Evolutionary conservation across 2,888 invertebrate genomes (phyloP), one percentile per base, ranked within the genome.

Genomic region (Xylota sylvarum): DNA sequence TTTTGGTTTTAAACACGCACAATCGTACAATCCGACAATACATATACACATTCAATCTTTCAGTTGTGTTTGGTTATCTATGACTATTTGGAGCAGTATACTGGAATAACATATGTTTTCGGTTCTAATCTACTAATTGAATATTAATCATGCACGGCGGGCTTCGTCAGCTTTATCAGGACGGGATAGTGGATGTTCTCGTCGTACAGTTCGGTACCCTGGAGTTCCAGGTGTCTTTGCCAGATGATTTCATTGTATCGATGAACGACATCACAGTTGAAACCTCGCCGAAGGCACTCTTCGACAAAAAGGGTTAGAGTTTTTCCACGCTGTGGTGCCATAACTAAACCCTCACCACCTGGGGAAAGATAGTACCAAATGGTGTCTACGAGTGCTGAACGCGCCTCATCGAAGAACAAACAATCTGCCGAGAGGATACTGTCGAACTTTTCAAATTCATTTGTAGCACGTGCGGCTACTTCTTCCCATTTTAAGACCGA

Each of bases 361-460:
- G 93, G 92, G 12, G 94, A 93, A 89, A 96, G 91, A 90, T 94
- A 94, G 84, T 94, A 93, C 94, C 94, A 94, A 88, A 96, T 94
- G 69, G 96, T 95, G 86, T 95, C 94, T 40, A 96, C 95, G 86
- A 96, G 93, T 88, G 95, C 95, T 32, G 94, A 92, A 55, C 96
- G 93, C 0, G 95, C 95, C 77, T 96, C 96, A 90, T 96, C 96
- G 90, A 96, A 96, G 93, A 96, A 96, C 79, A 96, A 91, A 90
- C 96, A 97, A 91, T 97, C 97, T 1, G 97, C 96, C 90, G 96
- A 96, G 9, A 97, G 93, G 64, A 97, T 94, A 60, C 95, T 93
- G 91, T 97, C 96, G 92, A 95, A 96, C 80, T 94, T 93, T 9
- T 92, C 93, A 55, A 92, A 91, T 88, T 92, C 92, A 7, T 90